Conservation (phyloP, 1,140 invertebrate species). For the Cotesia chilonis region DNA sequence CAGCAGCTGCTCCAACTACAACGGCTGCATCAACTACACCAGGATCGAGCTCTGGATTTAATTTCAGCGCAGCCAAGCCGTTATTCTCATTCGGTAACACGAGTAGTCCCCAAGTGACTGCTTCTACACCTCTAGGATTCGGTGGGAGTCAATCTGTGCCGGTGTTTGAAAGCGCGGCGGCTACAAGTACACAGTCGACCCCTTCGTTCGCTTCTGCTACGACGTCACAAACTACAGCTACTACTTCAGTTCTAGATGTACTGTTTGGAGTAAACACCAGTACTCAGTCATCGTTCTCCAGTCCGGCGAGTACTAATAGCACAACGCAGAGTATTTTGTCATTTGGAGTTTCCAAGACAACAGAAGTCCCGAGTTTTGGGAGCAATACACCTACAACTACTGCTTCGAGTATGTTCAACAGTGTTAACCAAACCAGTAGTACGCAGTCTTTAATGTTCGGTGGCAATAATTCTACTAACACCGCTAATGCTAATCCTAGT, state of each 20-base stretch:
- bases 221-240: constrained; percentile 1
- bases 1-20: background rate
- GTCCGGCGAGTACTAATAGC: constrained; percentile 11
- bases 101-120: background rate
- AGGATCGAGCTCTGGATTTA: background rate
- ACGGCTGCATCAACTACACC: constrained; percentile 12
- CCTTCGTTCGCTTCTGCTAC: constrained; percentile 6
- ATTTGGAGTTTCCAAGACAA: constrained; percentile 24
- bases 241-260: background rate
- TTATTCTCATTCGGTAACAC: constrained; percentile 38
- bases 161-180: background rate
- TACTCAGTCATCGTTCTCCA: constrained; percentile 18
- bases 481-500: too few relatives aligned
- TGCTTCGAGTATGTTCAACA: constrained; percentile 31
- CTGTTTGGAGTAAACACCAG: constrained; percentile 20
- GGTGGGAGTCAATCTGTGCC: background rate
- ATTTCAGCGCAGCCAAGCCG: constrained; percentile 31
- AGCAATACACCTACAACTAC: constrained; percentile 12
- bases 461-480: background rate
- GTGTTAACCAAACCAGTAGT: constrained; percentile 12
- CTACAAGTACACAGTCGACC: background rate
- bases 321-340: constrained; percentile 9
- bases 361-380: constrained; percentile 22
- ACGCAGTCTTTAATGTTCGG: constrained; percentile 32
- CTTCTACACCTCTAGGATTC: constrained; percentile 6